Evolutionary conservation across 2,113 vertebrate species (phyloP).

Genomic region (Anas platyrhynchos): DNA sequence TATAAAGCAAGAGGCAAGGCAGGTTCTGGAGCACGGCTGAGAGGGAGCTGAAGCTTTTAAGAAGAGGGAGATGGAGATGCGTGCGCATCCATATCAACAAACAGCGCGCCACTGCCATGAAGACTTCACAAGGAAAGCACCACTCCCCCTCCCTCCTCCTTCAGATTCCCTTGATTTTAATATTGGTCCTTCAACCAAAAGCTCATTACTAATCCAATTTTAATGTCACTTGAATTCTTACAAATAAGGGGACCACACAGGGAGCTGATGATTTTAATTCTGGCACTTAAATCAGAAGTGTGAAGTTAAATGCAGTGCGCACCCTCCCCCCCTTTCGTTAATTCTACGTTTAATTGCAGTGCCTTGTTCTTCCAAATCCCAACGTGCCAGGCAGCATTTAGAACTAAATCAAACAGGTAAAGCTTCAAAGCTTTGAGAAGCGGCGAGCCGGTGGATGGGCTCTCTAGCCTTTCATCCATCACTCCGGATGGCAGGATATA

Average conservation of each 20-base stretch:
- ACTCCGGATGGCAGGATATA: neutral
- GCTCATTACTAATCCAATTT: slow-evolving; percentile 57
- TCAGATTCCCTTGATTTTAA: slow-evolving; percentile 36
- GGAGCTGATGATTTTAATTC: slow-evolving; percentile 65
- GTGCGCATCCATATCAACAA: neutral
- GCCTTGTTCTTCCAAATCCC: neutral
- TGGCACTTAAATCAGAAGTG: slow-evolving; percentile 53
- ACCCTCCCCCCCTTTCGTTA: neutral
- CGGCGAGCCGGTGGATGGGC: neutral
- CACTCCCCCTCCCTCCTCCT: neutral
- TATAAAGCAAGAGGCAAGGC: slow-evolving; percentile 46
- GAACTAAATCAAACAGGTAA: neutral
- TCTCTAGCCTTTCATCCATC: neutral
- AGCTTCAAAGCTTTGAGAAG: neutral
- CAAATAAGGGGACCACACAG: slow-evolving; percentile 59
- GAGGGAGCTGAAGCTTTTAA: slow-evolving; percentile 35
- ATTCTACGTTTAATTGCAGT: neutral
- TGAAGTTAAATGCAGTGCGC: slow-evolving; percentile 11
- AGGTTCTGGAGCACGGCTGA: neutral
- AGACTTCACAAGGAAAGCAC: neutral
- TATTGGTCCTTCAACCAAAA: slow-evolving; percentile 36
- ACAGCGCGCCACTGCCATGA: neutral
- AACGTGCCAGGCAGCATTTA: neutral
- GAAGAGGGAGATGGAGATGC: neutral
- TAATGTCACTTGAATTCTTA: slow-evolving; percentile 55